A percentile compares a stretch with the other conserved stretches of the same genome.
These are phyloP conservation scores for Ceyx melanurus DNA, from an alignment of 2,113 vertebrate species.

Conservation along the genomic window DNA sequence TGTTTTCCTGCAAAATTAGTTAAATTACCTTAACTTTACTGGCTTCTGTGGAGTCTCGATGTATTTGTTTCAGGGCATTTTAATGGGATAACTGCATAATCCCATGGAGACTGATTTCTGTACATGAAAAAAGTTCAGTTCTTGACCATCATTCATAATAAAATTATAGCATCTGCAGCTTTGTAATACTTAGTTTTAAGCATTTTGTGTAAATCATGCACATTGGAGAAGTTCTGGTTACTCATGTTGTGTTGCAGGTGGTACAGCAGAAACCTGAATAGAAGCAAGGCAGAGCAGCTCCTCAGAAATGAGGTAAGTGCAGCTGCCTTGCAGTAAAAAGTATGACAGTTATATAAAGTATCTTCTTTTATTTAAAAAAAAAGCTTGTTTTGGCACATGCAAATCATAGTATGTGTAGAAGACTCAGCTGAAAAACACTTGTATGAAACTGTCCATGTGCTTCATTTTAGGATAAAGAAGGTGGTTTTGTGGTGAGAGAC, in stretches of 20 bases:
- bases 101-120: background rate
- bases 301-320: slow-evolving; percentile 85
- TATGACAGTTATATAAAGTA: background rate
- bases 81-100: background rate
- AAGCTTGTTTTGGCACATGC: background rate
- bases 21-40: background rate
- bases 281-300: slow-evolving; percentile 91
- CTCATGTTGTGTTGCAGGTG: slow-evolving; percentile 76
- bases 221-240: background rate
- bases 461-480: slow-evolving; percentile 92
- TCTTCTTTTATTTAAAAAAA: background rate
- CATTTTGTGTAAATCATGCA: background rate
- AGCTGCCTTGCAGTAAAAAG: background rate
- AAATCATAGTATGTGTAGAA: background rate
- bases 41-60: background rate
- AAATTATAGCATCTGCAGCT: background rate
- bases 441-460: background rate
- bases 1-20: background rate
- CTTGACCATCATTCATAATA: background rate
- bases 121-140: background rate
- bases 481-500: slow-evolving; percentile 91
- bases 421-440: background rate
- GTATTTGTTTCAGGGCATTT: background rate
- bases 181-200: background rate
- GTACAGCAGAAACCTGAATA: slow-evolving; percentile 89